Percentiles rank a stretch among this genome's conserved stretches.
phyloP scores from a whole-genome alignment of 1,140 invertebrate genomes.

The Rhopalosiphum padi region DNA sequence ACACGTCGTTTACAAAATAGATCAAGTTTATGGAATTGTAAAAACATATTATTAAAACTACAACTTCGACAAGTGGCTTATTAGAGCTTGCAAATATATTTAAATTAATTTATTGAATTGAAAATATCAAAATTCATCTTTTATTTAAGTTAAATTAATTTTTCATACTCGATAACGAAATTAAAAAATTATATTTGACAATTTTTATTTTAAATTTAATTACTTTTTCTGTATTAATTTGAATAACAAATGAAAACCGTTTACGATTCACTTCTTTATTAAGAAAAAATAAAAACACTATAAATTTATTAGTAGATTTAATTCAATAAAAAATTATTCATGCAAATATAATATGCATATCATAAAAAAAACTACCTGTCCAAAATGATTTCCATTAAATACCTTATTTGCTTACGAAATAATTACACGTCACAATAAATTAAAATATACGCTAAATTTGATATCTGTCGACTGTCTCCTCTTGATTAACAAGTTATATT shows the following conservation, averaged over 20 bases:
- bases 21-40: neutral
- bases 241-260: neutral
- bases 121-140: neutral
- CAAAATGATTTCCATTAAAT: neutral
- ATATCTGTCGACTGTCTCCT: neutral
- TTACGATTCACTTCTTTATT: too few relatives aligned
- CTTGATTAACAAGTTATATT: neutral
- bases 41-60: neutral
- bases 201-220: neutral
- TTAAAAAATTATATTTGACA: neutral
- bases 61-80: neutral
- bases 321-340: neutral
- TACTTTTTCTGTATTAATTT: neutral
- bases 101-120: neutral
- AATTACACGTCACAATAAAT: neutral
- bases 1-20: neutral
- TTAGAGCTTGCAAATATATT: neutral
- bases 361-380: neutral
- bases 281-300: neutral
- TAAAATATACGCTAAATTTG: neutral
- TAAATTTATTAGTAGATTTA: neutral
- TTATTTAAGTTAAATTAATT: neutral
- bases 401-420: neutral
- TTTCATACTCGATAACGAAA: neutral
- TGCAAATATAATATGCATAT: neutral